Base-by-base conservation (phyloP, 1,140 invertebrate species). In the Lucilia cuprina region DNA sequence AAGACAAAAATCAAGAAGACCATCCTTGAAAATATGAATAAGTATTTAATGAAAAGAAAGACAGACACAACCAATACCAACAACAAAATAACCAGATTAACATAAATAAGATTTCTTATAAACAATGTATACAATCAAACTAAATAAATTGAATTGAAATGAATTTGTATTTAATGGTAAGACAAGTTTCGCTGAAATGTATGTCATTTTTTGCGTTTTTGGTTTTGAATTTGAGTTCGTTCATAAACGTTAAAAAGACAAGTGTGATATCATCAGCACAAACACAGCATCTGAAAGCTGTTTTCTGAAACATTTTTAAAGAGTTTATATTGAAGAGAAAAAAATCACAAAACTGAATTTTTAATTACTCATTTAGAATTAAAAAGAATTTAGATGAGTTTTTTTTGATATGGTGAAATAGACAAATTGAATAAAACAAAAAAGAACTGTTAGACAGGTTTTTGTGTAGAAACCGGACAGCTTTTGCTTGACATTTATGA, bases 21-120 rank as follows among this genome's bases (percentile, higher is more conserved):
- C 65, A 70, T 70, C 65, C 65, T 70, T 21, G 65, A 70, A 70
- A 70, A 9, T 70, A 70, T 70, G 65, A 70, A 70, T 70, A n/a
- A 10, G 21, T 10, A 10, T 70, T 10, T 21, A 70, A 70, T 21
- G 19, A 70, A 70, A 8, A 25, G 25, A 30, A 30, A 30, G 3
- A 30, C 1, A 30, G 3, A 30, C 25, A 30, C 1, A 2, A 0
- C 41, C 41, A 41, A 41, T 5, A 41, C 41, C 41, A 41, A 41
- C 2, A 70, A 21, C 10, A 70, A 21, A 70, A 70, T 21, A 70
- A 70, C 65, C n/a, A 21, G 65, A 70, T 70, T 70, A 70, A 70
- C 9, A 70, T 70, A 70, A 70, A 21, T 60, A n/a, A 60, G 41
- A 41, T 41, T 8, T 41, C 10, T 41, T 41, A 14, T 55, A 55